These are phyloP conservation scores for Tenodera sinensis DNA, from an alignment of 2,888 invertebrate genomes.

Conservation along the genomic window DNA sequence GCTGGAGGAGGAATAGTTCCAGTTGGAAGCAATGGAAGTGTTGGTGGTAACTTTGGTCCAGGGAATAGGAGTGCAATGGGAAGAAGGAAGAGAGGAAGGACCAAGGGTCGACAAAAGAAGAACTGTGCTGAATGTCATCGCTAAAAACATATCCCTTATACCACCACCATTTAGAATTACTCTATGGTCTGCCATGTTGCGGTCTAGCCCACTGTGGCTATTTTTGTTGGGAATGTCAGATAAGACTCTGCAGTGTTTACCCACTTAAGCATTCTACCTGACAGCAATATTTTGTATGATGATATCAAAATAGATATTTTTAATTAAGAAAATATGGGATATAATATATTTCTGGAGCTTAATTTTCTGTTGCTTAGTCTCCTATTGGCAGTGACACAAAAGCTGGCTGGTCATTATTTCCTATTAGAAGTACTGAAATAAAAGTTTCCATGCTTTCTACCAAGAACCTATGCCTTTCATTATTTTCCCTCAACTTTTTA, in stretches of 20 bases:
- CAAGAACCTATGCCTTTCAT: not conserved
- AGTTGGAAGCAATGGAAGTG: not conserved
- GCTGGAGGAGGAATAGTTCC: not conserved
- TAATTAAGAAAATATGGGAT: not conserved
- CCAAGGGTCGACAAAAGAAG: conserved; percentile 23
- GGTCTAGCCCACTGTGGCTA: not conserved
- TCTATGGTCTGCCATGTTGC: not conserved
- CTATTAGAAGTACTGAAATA: not conserved
- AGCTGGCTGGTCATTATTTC: not conserved
- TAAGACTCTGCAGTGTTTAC: not conserved
- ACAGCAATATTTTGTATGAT: not conserved
- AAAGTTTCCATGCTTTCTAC: not conserved
- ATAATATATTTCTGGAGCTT: not conserved
- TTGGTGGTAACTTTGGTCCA: not conserved
- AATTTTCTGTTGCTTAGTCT: not conserved
- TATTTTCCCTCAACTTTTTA: not conserved
- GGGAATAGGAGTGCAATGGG: not conserved
- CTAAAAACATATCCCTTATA: not conserved
- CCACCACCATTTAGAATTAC: not conserved
- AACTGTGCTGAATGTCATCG: not conserved
- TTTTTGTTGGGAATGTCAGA: not conserved
- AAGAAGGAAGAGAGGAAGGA: conserved; percentile 29
- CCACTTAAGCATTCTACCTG: not conserved
- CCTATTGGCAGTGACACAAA: not conserved
- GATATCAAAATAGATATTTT: not conserved